Evolutionary conservation across 2,113 vertebrate genomes (phyloP), one percentile per base, ranked within the genome.

Genomic region (Syngnathus floridae): DNA sequence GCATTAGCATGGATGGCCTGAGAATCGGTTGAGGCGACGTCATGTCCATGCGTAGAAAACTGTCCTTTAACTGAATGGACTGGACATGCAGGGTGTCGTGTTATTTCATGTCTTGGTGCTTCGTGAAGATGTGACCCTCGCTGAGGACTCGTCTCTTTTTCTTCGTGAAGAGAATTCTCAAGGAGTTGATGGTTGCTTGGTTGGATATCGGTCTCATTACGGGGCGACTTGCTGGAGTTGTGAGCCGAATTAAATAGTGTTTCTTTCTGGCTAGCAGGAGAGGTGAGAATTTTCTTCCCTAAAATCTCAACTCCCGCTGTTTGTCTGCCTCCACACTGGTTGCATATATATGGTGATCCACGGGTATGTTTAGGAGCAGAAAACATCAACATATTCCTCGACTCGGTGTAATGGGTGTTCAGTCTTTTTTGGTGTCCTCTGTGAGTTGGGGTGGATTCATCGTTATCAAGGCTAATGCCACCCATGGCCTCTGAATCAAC

Each of bases 401-500:
- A 65, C 46, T 78, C 82, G 49, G 63, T 66, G 65, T 64, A 67
- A 64, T 72, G 78, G 54, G 68, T 64, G 60, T 67, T 69, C 26
- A 26, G 49, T 73, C 64, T 73, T 46, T 46, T 59, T 67, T 57
- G 60, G 45, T 66, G 63, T 62, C 31, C 66, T 64, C 49, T 63
- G 21, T 12, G 11, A 45, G 21, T 22, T 43, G 59, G 38, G 40
- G 10, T 43, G 4, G 67, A 40, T 4, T 84, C 84, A 37, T 80
- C 82, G 0, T 55, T 70, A 19, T 85, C 81, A 9, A 84, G 57
- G n/a, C 83, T 89, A 45, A 91, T 90, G 38, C 90, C 90, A 1
- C 90, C 90, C 0, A 91, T 88, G 0, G 84, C 84, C 51, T 88
- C 88, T 0, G 90, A 88, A 70, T 91, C 89, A 0, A 91, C 90